Evolutionary conservation across 2,888 invertebrate species (phyloP).

Genomic region (Macrosoma leucophasiata): DNA sequence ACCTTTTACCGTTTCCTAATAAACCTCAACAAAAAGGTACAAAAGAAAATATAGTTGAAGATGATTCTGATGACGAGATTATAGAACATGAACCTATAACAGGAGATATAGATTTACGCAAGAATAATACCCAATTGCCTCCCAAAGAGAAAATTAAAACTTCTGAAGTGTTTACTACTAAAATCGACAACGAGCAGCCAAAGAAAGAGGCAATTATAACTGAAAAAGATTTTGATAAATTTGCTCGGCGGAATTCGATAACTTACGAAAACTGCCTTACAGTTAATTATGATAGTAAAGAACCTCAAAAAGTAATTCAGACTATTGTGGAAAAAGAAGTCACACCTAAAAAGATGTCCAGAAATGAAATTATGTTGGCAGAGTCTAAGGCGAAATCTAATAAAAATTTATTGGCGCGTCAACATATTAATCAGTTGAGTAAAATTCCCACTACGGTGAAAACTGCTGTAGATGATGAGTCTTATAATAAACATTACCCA

Average conservation of each 20-base stretch:
- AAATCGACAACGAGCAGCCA: conserved; percentile 28
- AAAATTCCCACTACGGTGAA: conserved; percentile 35
- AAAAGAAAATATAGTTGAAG: conserved; percentile 25
- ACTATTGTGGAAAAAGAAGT: conserved; percentile 48
- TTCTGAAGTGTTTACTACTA: conserved; percentile 45
- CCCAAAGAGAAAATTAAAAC: conserved; percentile 41
- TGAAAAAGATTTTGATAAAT: conserved; percentile 69
- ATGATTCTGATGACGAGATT: conserved; percentile 36
- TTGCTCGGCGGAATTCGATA: conserved; percentile 60
- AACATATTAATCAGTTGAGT: conserved; percentile 31
- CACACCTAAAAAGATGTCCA: conserved; percentile 39
- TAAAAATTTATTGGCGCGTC: conserved; percentile 35
- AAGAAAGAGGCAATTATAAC: conserved; percentile 58
- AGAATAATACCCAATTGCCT: conserved; percentile 15
- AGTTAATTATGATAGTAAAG: conserved; percentile 50
- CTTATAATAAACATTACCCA: conserved; percentile 48
- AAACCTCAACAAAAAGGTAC: conserved; percentile 32
- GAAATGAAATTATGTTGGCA: conserved; percentile 37
- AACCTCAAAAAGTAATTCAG: conserved; percentile 49
- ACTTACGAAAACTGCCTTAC: conserved; percentile 59
- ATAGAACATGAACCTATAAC: conserved; percentile 40
- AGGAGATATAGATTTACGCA: conserved; percentile 31
- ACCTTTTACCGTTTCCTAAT: conserved; percentile 37
- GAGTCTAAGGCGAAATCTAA: conserved; percentile 44
- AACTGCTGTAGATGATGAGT: conserved; percentile 35